phyloP scores from a whole-genome alignment of 2,888 invertebrate species.

The Tetanocera ferruginea region DNA sequence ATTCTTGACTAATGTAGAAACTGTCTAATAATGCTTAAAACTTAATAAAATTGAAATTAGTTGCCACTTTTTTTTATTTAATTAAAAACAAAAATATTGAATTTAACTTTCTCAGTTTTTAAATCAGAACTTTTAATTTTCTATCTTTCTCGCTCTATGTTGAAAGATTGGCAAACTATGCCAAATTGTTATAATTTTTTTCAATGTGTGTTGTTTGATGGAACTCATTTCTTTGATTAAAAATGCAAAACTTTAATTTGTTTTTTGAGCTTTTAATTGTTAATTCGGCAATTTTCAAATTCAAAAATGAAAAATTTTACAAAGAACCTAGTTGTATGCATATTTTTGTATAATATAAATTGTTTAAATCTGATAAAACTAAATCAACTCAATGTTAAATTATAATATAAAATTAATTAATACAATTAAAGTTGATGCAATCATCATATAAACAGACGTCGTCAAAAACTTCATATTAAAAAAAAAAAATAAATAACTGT shows the following conservation, averaged over 20 bases:
- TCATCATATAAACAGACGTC: background rate
- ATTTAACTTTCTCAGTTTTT: constrained; percentile 23
- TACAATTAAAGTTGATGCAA: constrained; percentile 3
- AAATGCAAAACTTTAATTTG: background rate
- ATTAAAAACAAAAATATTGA: constrained; percentile 39
- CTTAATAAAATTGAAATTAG: constrained; percentile 34
- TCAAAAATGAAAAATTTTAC: background rate
- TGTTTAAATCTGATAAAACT: constrained; percentile 16
- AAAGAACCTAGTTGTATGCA: constrained; percentile 9
- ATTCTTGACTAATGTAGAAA: too few species aligned
- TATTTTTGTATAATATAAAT: constrained; percentile 35
- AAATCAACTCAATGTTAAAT: constrained; percentile 24
- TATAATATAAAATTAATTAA: constrained; percentile 11
- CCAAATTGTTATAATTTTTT: background rate
- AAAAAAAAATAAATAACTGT: background rate
- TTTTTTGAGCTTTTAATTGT: constrained; percentile 6
- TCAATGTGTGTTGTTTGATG: constrained; percentile 13
- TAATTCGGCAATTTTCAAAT: constrained; percentile 7
- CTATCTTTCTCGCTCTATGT: background rate
- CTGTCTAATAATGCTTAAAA: constrained; percentile 20
- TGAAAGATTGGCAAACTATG: background rate
- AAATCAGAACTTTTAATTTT: background rate
- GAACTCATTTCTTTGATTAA: constrained; percentile 26
- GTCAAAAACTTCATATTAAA: constrained; percentile 12
- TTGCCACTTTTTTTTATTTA: constrained; percentile 42